Conservation (phyloP, 2,888 invertebrate genomes). For the Sepiola atlantica region DNA sequence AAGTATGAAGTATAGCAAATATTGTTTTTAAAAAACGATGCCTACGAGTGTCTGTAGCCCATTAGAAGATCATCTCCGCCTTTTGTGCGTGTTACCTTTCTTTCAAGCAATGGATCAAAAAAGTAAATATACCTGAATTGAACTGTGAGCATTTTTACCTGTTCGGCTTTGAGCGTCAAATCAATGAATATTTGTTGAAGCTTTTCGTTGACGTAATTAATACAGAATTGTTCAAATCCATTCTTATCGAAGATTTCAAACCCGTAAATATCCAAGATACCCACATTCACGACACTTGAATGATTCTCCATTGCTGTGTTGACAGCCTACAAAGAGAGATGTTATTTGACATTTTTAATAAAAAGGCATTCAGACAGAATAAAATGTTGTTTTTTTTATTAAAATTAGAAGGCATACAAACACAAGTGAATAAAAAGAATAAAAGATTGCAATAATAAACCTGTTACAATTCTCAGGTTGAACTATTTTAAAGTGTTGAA, state of each 20-base stretch:
- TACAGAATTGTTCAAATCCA: constrained; percentile 84
- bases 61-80: too few species aligned
- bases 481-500: too few species aligned
- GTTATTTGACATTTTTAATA: background rate
- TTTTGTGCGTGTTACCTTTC: too few species aligned
- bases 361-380: background rate
- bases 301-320: constrained; percentile 80
- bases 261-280: constrained; percentile 83
- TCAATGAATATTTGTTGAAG: constrained; percentile 84
- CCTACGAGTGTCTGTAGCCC: too few species aligned
- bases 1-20: too few species aligned
- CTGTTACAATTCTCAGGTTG: too few species aligned
- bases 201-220: constrained; percentile 84
- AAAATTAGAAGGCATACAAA: too few species aligned
- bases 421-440: too few species aligned
- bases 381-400: too few species aligned
- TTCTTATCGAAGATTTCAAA: constrained; percentile 83
- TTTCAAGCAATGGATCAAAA: too few species aligned
- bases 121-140: background rate
- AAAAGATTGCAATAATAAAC: too few species aligned
- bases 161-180: constrained; percentile 82
- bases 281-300: constrained; percentile 77
- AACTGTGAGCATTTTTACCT: constrained; percentile 74
- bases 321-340: constrained; percentile 76
- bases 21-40: too few species aligned